Conservation (phyloP, 1,140 invertebrate species). For the Colletes gigas region DNA sequence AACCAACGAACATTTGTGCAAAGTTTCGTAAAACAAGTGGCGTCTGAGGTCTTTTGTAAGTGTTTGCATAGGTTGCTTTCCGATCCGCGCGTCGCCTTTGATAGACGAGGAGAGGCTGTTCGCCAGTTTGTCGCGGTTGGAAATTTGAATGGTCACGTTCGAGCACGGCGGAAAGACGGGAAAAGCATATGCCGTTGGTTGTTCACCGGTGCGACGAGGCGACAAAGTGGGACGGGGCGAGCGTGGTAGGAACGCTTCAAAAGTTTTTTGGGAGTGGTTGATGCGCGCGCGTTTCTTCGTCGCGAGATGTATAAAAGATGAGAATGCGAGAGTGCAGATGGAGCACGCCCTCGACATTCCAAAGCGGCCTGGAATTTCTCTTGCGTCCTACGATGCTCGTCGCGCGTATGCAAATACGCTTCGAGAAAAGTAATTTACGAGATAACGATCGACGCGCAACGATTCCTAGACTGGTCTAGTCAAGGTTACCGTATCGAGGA, state of each 20-base stretch:
- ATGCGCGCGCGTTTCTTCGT: constrained; percentile 6
- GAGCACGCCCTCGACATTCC: constrained; percentile 63
- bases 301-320: constrained; percentile 45
- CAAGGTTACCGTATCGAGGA: constrained; percentile 18
- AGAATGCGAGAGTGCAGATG: constrained; percentile 44
- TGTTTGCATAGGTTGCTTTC: too few species aligned
- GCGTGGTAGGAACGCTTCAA: background rate
- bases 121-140: too few species aligned
- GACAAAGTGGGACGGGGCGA: background rate
- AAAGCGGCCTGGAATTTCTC: constrained; percentile 53
- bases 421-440: constrained; percentile 17
- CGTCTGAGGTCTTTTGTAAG: too few species aligned
- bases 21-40: too few species aligned
- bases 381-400: constrained; percentile 11
- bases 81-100: too few species aligned
- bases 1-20: too few species aligned
- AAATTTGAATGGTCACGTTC: too few species aligned
- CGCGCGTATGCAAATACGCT: constrained; percentile 6
- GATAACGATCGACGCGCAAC: constrained; percentile 12
- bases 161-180: too few species aligned
- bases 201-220: too few species aligned
- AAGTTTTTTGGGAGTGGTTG: constrained; percentile 50
- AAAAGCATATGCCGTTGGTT: too few species aligned
- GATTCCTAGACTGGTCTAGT: background rate
- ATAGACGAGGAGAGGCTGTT: too few species aligned